Conservation (phyloP, 2,797 vertebrate species). For the Fistularia tabacaria region DNA sequence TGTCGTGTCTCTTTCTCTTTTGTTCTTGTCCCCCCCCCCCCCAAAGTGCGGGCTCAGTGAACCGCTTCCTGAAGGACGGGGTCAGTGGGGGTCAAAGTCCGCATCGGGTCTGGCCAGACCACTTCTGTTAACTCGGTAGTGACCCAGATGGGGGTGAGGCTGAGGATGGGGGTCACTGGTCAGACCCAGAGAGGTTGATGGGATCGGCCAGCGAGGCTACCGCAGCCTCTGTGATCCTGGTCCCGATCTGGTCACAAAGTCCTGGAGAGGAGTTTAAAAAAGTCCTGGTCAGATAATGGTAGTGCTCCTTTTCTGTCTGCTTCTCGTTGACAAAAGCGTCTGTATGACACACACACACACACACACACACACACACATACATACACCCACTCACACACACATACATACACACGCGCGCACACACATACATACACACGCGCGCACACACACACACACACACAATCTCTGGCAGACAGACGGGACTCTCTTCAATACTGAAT, state of each 20-base stretch:
- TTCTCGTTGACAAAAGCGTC: constrained; percentile 13
- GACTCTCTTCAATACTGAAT: constrained; percentile 63
- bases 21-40: constrained; percentile 45
- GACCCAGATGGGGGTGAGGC: constrained; percentile 48
- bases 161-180: constrained; percentile 33
- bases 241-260: constrained; percentile 6
- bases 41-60: constrained; percentile 52
- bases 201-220: constrained; percentile 13
- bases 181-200: constrained; percentile 22
- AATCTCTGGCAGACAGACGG: constrained; percentile 30
- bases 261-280: constrained; percentile 41
- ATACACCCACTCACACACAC: constrained; percentile 11
- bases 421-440: constrained; percentile 18
- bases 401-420: constrained; percentile 9
- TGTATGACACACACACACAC: no score
- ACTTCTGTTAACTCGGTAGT: constrained; percentile 39
- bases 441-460: constrained; percentile 14
- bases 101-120: constrained; percentile 54
- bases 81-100: constrained; percentile 74
- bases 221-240: constrained; percentile 23
- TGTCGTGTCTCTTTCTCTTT: constrained; percentile 41
- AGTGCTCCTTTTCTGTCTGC: constrained; percentile 5
- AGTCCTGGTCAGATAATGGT: constrained; percentile 41
- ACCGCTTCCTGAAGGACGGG: constrained; percentile 55
- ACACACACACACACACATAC: constrained; percentile 24